A percentile compares a stretch with the other conserved stretches of the same genome.
Evolutionary conservation across 2,113 vertebrate species (phyloP).

Genomic region (Pyxicephalus adspersus): DNA sequence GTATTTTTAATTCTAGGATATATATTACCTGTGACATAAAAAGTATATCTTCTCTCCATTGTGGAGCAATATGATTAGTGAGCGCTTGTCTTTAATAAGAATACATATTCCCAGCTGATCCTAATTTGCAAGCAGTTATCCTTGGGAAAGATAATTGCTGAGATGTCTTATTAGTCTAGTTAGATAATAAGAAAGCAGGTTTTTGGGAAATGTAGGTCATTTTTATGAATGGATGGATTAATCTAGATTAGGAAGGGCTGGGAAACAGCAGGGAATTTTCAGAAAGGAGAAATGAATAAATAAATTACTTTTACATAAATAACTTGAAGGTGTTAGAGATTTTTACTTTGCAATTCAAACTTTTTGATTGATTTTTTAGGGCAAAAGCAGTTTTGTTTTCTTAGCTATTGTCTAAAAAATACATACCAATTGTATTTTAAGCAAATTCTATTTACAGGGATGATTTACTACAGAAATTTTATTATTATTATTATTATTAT

Average conservation of each 20-base stretch:
- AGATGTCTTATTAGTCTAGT: slow-evolving; percentile 47
- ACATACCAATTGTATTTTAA: too few relatives aligned
- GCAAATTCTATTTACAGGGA: too few relatives aligned
- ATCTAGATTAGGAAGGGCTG: slow-evolving; percentile 27
- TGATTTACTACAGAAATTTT: too few relatives aligned
- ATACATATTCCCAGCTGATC: slow-evolving; percentile 51
- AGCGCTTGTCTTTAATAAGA: slow-evolving; percentile 32
- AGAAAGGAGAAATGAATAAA: not conserved
- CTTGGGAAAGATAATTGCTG: slow-evolving; percentile 47
- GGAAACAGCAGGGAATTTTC: slow-evolving; percentile 35
- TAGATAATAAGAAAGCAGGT: slow-evolving; percentile 45
- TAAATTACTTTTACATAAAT: not conserved
- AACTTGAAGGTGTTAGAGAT: too few relatives aligned
- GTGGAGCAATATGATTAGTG: slow-evolving; percentile 39
- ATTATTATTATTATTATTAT: too few relatives aligned
- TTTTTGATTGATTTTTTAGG: too few relatives aligned
- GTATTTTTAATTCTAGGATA: slow-evolving; percentile 31
- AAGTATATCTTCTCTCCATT: slow-evolving; percentile 33
- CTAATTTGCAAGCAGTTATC: slow-evolving; percentile 45
- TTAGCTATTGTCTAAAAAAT: too few relatives aligned
- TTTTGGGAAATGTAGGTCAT: slow-evolving; percentile 39
- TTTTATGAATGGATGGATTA: slow-evolving; percentile 49
- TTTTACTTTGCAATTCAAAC: too few relatives aligned
- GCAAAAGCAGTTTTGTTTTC: too few relatives aligned
- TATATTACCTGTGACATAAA: slow-evolving; percentile 18